Base-by-base conservation (phyloP, 2,797 vertebrate species). In the Babyrousa celebensis region DNA sequence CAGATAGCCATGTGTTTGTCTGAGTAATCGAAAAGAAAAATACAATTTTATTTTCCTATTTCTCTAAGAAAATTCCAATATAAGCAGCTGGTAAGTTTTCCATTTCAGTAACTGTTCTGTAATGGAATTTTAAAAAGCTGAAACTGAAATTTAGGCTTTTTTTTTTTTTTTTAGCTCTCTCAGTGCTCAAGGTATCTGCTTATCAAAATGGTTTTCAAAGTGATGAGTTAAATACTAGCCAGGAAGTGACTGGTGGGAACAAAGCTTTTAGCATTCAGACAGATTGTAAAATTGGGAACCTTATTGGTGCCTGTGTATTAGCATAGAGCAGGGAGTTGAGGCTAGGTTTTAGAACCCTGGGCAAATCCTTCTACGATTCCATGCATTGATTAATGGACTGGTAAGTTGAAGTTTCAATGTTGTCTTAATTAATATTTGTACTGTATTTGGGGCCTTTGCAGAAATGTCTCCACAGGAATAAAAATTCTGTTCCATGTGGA, bases 21-120 rank as follows among this genome's bases (percentile, higher is more conserved):
- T 97, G 36, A 96, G 67, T 70, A 96, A 91, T 87, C 88, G 90
- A 87, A 95, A 96, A 87, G 85, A 96, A 98, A 98, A 96, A 40
- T 52, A 83, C 0, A 8, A 88, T 77, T 89, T 48, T 40, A 12
- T 79, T 79, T 68, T 80, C 58, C 74, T 36, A 1, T 87, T 95
- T 95, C 62, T 72, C 21, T 95, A 97, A 97, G 62, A 74, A 97
- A 98, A 94, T 96, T 95, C 43, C 95, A 95, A 14, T 68, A 43
- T 95, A 67, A 97, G 56, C 29, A 95, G 23, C 94, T 95, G 86
- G 23, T 91, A 86, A 18, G 17, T 40, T 71, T 94, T 97, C 27
- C 80, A 25, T 93, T 97, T 85, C 71, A 29, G 21, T 88, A 90
- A 87, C 95, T 68, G 40, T 80, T 97, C 54, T 95, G 56, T 93